These are phyloP conservation scores for Meiosimyza platycephala DNA, from an alignment of 2,888 invertebrate species.

Conservation along the genomic window DNA sequence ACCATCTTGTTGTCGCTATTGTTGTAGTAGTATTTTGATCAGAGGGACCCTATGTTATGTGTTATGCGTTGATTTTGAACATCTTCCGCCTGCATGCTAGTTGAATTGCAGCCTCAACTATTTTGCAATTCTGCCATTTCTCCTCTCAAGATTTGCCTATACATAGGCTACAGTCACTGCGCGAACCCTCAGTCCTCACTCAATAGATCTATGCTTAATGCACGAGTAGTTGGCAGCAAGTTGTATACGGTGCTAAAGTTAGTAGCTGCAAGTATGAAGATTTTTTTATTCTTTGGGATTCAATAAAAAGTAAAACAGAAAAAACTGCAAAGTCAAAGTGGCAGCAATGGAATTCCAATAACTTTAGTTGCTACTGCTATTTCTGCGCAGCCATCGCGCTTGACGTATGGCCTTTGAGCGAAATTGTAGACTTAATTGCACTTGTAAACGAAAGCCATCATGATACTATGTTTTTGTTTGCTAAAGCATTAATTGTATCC, in stretches of 20 bases:
- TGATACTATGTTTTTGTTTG: too few species aligned
- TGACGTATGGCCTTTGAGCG: constrained; percentile 34
- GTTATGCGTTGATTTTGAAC: too few species aligned
- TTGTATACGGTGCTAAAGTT: constrained; percentile 20
- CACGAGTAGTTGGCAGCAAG: constrained; percentile 3
- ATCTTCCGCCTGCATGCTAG: constrained; percentile 13
- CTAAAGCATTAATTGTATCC: too few species aligned
- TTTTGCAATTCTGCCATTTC: constrained; percentile 26
- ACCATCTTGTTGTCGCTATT: constrained; percentile 27
- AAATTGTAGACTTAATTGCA: constrained; percentile 35
- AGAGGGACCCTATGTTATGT: constrained; percentile 23
- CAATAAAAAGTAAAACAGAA: background rate
- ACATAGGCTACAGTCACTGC: constrained; percentile 7
- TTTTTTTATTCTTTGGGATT: background rate
- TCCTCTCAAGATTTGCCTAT: constrained; percentile 17
- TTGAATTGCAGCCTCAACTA: constrained; percentile 7
- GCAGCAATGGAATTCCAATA: background rate
- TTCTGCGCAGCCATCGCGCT: constrained; percentile 18
- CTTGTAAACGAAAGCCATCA: background rate
- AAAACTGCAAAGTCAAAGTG: background rate
- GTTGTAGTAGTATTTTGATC: constrained; percentile 26
- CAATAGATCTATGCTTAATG: too few species aligned
- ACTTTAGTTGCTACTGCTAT: constrained; percentile 19
- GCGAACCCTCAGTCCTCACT: background rate
- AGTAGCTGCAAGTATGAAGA: constrained; percentile 10